Evolutionary conservation across 2,113 vertebrate genomes (phyloP).

Genomic region (Sceloporus tristichus): DNA sequence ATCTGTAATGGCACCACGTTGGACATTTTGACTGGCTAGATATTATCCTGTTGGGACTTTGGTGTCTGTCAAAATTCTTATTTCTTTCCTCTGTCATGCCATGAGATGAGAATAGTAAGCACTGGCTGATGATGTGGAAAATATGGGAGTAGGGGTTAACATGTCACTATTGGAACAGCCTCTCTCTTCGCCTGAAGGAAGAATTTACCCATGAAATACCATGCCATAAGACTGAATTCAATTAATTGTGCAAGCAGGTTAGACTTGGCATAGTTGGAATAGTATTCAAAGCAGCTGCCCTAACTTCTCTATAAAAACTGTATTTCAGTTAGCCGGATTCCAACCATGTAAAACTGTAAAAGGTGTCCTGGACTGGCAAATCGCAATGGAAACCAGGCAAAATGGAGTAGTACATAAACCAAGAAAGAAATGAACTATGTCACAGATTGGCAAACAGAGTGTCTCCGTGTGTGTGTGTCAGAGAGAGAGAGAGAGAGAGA

Average conservation of each 20-base stretch:
- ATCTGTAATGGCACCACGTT: not conserved
- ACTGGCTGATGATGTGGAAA: constrained; percentile 35
- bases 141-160: constrained; percentile 24
- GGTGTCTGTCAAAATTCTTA: not conserved
- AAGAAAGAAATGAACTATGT: constrained; percentile 2
- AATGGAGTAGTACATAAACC: constrained; percentile 10
- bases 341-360: constrained; percentile 43
- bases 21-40: not conserved
- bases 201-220: not conserved
- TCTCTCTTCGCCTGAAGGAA: constrained; percentile 1
- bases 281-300: constrained; percentile 1
- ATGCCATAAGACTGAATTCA: not conserved
- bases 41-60: not conserved
- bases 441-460: constrained; percentile 52
- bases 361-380: constrained; percentile 43
- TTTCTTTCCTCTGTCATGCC: constrained; percentile 41
- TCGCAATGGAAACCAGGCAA: constrained; percentile 26
- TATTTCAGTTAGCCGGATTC: constrained; percentile 3
- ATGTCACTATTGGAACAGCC: not conserved
- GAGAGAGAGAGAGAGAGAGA: not conserved
- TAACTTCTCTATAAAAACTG: not conserved
- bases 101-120: constrained; percentile 25
- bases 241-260: not conserved
- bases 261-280: constrained; percentile 16
- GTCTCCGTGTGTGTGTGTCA: constrained; percentile 15